Percentiles rank a stretch among this genome's conserved stretches.
These are phyloP conservation scores for Alethe diademata DNA, from an alignment of 2,113 vertebrate genomes.

Conservation along the genomic window DNA sequence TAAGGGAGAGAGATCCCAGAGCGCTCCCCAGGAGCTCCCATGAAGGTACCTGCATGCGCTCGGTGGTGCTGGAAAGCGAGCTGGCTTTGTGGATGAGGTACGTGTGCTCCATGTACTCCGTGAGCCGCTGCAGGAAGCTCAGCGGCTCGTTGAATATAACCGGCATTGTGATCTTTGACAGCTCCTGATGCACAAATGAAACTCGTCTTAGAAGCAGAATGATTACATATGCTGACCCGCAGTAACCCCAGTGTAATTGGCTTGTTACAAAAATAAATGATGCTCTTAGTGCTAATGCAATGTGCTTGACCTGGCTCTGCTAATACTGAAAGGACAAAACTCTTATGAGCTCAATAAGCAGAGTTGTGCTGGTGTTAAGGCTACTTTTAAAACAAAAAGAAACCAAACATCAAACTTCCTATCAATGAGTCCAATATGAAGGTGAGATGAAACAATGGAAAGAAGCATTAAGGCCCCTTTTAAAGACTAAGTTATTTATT, in stretches of 20 bases:
- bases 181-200: constrained; percentile 78
- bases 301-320: neutral
- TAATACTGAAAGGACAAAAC: neutral
- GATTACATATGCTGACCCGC: neutral
- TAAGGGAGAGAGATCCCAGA: neutral
- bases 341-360: neutral
- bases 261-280: neutral
- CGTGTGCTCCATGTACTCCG: constrained; percentile 98
- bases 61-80: constrained; percentile 80
- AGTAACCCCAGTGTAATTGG: neutral
- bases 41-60: constrained; percentile 89
- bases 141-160: constrained; percentile 96
- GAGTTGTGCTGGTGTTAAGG: neutral
- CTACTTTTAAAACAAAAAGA: neutral
- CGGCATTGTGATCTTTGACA: constrained; percentile 99
- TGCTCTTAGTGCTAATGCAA: constrained; percentile 13
- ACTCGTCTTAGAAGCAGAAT: neutral
- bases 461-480: neutral
- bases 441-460: neutral
- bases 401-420: neutral
- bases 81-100: constrained; percentile 97
- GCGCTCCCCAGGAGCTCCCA: neutral
- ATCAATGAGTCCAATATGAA: neutral
- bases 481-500: neutral
- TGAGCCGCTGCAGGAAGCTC: constrained; percentile 94